Evolutionary conservation across 1,140 invertebrate genomes (phyloP), one percentile per base, ranked within the genome.

Genomic region (Elysia chlorotica): DNA sequence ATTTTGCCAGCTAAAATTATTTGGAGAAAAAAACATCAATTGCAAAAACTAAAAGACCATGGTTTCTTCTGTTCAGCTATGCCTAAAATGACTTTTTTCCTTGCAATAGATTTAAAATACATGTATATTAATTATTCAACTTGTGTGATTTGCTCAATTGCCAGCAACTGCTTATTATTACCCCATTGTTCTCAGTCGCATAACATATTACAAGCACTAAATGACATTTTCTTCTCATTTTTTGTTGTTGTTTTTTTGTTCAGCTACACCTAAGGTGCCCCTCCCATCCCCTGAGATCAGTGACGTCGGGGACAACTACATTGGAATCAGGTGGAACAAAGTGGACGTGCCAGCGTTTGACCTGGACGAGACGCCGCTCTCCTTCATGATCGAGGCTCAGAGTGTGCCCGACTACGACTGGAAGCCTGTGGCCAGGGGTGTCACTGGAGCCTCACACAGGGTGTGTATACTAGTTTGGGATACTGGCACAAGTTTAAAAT

Each of bases 361-460:
- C 2, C 35, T 48, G 30, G 78, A 80, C 37, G 82, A 85, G 28
- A 74, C 79, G 48, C 80, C 80, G 3, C 71, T 85, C 37, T 73
- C 82, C 14, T 85, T 82, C 73, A 78, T 85, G 56, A 82, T 85
- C 33, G 83, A 85, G 48, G 75, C 76, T 10, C 83, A 85, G 71
- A 72, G 71, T n/a, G 73, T 80, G 31, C 82, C 83, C 21, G 73
- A 77, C 53, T 83, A 82, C 30, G 79, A 84, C 65, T 85, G 83
- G 83, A 41, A 67, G 33, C 80, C 81, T 21, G 75, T 85, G 21
- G 83, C 81, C 19, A 69, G 78, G 14, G 79, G 80, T 23, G 66
- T 85, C 28, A 73, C 76, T 17, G 82, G 81, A 35, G 78, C 73
- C 1, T 74, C 56, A 10, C 81, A 82, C 66, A 74, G 66, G 54